These are phyloP conservation scores for Gallinago solitaria DNA, from an alignment of 2,797 vertebrate genomes.

Conservation along the genomic window DNA sequence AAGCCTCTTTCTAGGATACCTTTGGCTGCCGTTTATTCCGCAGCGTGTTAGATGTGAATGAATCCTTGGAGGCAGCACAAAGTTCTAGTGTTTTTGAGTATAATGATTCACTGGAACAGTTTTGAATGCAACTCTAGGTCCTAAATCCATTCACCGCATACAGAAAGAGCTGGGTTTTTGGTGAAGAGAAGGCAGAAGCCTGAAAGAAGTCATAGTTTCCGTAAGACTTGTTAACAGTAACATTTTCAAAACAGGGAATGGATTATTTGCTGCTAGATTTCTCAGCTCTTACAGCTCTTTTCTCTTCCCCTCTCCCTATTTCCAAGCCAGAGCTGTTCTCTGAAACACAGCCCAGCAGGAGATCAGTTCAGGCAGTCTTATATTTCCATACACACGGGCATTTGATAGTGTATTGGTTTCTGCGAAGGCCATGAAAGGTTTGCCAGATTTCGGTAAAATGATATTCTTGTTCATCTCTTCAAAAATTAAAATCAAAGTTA, in stretches of 20 bases:
- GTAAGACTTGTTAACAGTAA: not conserved
- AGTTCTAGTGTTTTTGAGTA: not conserved
- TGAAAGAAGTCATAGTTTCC: not conserved
- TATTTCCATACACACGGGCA: not conserved
- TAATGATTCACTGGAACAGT: not conserved
- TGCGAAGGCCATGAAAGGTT: not conserved
- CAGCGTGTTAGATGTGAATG: not conserved
- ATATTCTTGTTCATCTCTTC: not conserved
- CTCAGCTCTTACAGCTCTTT: not conserved
- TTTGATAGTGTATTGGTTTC: not conserved
- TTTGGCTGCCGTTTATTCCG: not conserved
- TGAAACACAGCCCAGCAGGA: not conserved
- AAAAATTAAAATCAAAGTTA: not conserved
- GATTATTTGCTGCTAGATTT: not conserved
- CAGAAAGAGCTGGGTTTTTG: not conserved
- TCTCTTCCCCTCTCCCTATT: not conserved
- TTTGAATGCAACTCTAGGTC: not conserved
- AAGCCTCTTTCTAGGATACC: not conserved
- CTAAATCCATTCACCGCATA: not conserved
- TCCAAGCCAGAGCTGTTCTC: not conserved
- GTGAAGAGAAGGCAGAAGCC: not conserved
- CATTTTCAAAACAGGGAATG: not conserved
- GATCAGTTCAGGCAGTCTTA: not conserved
- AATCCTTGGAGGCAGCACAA: not conserved
- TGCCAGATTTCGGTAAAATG: not conserved